phyloP scores from a whole-genome alignment of 2,113 vertebrate genomes.

The Alosa alosa region DNA sequence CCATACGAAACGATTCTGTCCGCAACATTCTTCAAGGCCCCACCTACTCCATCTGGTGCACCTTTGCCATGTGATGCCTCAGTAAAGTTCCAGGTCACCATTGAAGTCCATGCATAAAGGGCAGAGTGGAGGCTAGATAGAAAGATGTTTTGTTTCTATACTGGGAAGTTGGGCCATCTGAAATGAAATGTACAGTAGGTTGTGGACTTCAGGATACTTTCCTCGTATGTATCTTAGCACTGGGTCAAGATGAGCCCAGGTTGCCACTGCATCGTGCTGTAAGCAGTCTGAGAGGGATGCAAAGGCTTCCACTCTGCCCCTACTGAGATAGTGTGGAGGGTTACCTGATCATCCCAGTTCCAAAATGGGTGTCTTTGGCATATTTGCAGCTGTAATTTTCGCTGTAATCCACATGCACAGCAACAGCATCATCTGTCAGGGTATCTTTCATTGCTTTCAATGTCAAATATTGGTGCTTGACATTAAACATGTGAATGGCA shows the following conservation, averaged over 20 bases:
- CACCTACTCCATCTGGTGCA: conserved; percentile 36
- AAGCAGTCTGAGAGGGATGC: conserved; percentile 28
- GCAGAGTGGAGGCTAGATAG: conserved; percentile 38
- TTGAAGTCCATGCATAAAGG: conserved; percentile 37
- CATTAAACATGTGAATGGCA: conserved; percentile 33
- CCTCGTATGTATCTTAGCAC: conserved; percentile 31
- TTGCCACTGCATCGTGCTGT: conserved; percentile 28
- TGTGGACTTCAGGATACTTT: conserved; percentile 27
- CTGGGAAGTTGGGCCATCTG: conserved; percentile 45
- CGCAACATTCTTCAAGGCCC: conserved; percentile 42
- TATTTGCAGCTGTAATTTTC: conserved; percentile 44
- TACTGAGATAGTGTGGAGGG: conserved; percentile 30
- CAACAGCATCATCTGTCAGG: conserved; percentile 32
- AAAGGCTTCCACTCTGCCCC: conserved; percentile 33
- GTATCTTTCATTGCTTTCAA: conserved; percentile 31
- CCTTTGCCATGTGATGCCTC: conserved; percentile 44
- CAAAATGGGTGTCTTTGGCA: conserved; percentile 40
- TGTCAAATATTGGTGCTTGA: conserved; percentile 36
- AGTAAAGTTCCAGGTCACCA: conserved; percentile 33
- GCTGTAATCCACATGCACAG: conserved; percentile 34
- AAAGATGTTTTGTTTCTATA: not conserved
- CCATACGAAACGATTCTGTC: conserved; percentile 37
- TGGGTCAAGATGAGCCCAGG: conserved; percentile 44
- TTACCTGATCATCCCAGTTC: conserved; percentile 36
- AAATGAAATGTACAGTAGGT: conserved; percentile 44